These are phyloP conservation scores for Synanthedon vespiformis DNA, from an alignment of 2,888 invertebrate species.

Conservation along the genomic window DNA sequence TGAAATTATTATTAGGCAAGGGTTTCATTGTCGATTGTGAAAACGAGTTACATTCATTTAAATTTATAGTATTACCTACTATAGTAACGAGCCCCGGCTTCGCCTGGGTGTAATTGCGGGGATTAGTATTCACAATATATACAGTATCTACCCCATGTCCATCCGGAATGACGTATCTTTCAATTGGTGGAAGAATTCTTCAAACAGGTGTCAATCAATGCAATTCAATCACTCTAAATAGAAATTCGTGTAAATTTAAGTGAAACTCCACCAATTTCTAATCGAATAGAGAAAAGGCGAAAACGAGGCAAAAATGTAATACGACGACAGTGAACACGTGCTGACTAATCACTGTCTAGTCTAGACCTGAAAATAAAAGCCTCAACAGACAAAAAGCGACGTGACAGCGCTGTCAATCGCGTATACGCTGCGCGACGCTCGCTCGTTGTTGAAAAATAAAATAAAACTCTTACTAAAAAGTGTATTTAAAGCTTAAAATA, in stretches of 20 bases:
- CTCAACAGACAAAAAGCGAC: constrained; percentile 21
- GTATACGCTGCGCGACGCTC: constrained; percentile 10
- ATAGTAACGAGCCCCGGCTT: too few species aligned
- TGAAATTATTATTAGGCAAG: constrained; percentile 16
- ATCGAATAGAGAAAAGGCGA: constrained; percentile 9
- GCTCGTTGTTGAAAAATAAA: constrained; percentile 9
- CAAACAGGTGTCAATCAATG: too few species aligned
- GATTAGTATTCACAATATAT: too few species aligned
- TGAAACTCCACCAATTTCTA: neutral
- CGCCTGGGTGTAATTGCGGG: too few species aligned
- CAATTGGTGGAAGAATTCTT: too few species aligned
- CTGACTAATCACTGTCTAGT: constrained; percentile 40
- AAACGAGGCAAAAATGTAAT: constrained; percentile 22
- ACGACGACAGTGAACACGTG: constrained; percentile 31
- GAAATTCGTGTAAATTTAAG: too few species aligned
- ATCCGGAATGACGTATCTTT: too few species aligned
- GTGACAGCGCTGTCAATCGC: constrained; percentile 43
- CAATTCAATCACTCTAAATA: too few species aligned
- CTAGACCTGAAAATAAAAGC: constrained; percentile 30
- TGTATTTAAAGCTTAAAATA: constrained; percentile 41
- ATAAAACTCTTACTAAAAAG: constrained; percentile 20
- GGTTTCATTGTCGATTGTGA: too few species aligned
- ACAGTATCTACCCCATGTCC: too few species aligned
- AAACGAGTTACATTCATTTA: too few species aligned
- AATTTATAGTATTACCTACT: too few species aligned